Evolutionary conservation across 2,797 vertebrate species (phyloP).

Genomic region (Alca torda): DNA sequence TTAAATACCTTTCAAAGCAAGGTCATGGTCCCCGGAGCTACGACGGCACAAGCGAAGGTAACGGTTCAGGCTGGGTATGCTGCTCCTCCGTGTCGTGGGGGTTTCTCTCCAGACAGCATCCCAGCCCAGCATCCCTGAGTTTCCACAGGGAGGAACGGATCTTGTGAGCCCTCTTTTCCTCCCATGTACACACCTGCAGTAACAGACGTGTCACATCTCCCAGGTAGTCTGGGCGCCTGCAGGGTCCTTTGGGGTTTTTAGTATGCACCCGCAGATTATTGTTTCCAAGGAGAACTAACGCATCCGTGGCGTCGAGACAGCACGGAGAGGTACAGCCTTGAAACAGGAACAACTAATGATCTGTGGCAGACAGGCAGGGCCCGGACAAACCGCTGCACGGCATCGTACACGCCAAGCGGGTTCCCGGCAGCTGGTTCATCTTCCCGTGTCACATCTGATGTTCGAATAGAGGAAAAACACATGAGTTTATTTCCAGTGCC

Average conservation of each 20-base stretch:
- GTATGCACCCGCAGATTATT: too few species aligned
- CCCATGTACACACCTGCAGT: neutral
- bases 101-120: neutral
- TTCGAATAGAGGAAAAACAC: neutral
- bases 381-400: neutral
- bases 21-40: conserved; percentile 26
- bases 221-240: neutral
- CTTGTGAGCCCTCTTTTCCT: neutral
- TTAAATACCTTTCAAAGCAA: conserved; percentile 54
- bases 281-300: neutral
- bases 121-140: neutral
- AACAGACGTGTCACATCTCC: rapidly evolving
- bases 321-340: neutral
- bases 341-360: neutral
- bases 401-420: neutral
- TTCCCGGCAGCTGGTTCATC: conserved; percentile 21
- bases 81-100: neutral
- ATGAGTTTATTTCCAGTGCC: neutral
- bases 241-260: neutral
- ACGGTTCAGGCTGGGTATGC: neutral
- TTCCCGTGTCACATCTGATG: neutral
- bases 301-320: neutral
- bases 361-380: neutral
- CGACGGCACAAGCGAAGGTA: neutral
- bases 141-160: neutral